Base-by-base conservation (phyloP, 1,140 invertebrate genomes). In the Drosophila subobscura region DNA sequence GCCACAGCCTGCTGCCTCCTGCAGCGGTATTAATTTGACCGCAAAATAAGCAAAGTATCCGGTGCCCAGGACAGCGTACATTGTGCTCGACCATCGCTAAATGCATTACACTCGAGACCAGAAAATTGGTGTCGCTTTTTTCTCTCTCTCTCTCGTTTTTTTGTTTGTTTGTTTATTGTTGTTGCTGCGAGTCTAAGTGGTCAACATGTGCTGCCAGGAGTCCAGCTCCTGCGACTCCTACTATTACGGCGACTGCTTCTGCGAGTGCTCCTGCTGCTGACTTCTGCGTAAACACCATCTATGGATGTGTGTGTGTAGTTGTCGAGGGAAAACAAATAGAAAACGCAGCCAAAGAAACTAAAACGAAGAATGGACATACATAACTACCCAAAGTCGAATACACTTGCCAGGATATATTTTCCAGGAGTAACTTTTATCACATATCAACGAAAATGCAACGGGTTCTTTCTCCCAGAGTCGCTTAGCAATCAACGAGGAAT, bases 21-120 rank as follows among this genome's bases (percentile, higher is more conserved):
- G 54, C 57, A 42, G 46, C 53, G 64, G 74, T 57, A 74, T 75
- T 83, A 78, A 83, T 78, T 86, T 85, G 45, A 86, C 80, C 81
- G 65, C 73, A 85, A 70, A 66, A 72, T 72, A 65, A 75, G 72
- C 60, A 58, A 72, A 85, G 54, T 50, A 73, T 65, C 60, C 53
- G 20, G 53, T 47, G 25, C 22, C 33, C 33, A 42, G 66, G 33
- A 45, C 29, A 50, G 55, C 46, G 63, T 67, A 77, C 55, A 60
- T 58, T 63, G 58, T 59, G 10, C 61, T 73, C 49, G 64, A 72
- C 53, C 57, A 73, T 33, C 58, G 67, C 64, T 81, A 85, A 85
- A 78, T 85, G 70, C 70, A 86, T 86, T 85, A 85, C 72, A 63
- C 54, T 56, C 25, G 41, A 61, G 46, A 49, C 61, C 44, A 61